These are phyloP conservation scores for Dexiosoma caninum DNA, from an alignment of 2,888 invertebrate genomes.

Conservation along the genomic window DNA sequence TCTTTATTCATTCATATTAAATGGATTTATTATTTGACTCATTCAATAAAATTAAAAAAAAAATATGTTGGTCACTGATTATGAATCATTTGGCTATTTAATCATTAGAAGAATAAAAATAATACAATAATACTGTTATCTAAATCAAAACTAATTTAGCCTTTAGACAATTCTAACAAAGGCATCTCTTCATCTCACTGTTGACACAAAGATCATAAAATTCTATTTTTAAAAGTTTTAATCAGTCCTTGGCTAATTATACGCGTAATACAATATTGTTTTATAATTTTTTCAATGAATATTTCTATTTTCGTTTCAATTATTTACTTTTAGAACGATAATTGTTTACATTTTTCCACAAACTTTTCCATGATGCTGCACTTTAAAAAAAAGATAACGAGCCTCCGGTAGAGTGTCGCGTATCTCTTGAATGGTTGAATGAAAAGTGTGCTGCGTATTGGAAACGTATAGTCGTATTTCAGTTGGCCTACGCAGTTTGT, in stretches of 20 bases:
- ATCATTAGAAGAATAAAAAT: conserved; percentile 3
- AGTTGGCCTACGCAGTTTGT: no score
- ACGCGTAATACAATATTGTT: no score
- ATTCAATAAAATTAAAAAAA: background rate
- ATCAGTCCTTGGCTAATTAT: conserved; percentile 13
- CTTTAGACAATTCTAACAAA: background rate
- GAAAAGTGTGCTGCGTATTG: background rate
- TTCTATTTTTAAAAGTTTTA: conserved; percentile 11
- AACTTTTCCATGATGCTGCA: background rate
- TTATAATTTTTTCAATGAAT: conserved; percentile 25
- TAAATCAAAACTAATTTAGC: background rate
- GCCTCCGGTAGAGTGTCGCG: background rate
- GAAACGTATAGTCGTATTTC: background rate
- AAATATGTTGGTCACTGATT: background rate
- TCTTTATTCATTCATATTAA: background rate
- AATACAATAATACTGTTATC: background rate
- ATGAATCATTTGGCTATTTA: background rate
- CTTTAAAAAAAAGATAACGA: conserved; percentile 14
- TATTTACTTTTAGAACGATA: background rate
- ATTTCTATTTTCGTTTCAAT: background rate
- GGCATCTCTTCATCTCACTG: background rate
- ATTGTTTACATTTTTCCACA: conserved; percentile 16
- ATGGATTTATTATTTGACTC: conserved; percentile 14
- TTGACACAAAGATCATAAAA: background rate
- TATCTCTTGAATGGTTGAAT: background rate